Base-by-base conservation (phyloP, 2,113 vertebrate genomes). In the Sinocyclocheilus anophthalmus region DNA sequence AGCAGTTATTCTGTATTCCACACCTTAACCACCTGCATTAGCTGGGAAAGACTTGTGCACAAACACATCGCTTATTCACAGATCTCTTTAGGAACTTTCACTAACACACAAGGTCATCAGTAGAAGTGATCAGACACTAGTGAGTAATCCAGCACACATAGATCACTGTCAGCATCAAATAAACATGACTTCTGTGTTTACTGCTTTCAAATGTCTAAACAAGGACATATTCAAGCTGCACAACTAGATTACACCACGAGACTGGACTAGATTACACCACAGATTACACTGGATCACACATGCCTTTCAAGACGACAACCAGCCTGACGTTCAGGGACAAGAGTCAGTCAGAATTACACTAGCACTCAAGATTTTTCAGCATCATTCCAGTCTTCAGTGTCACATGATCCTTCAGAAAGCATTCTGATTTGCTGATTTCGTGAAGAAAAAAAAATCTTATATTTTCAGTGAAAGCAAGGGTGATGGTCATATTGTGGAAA, bases 141-240 rank as follows among this genome's bases (percentile, higher is more conserved):
- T 70, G 48, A 70, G n/a, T 81, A 18, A 81, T 65, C 59, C 79
- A 65, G 59, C 33, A 80, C 22, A 65, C 0, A 4, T 26, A 65
- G 57, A 69, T 85, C 76, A 80, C 76, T 55, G 76, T 85, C 84
- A 85, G 33, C 67, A 85, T 85, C 76, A 85, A 85, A 81, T 85
- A 85, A 85, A 70, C 76, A 85, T 81, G 84, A 80, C 77, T 73
- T 57, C 84, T 85, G 61, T 85, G 84, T 79, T 85, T 85, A 85
- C 84, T 48, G 45, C 45, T 48, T 48, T 48, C 10, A 48, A 3
- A 48, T 48, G 45, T 48, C 45, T 12, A 73, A 81, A 85, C 76
- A 80, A 53, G 22, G n/a, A 73, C 33, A 42, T 37, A 70, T 26
- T 53, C 61, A 4, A 82, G 45, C 63, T 82, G 24, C 45, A 82